Percentiles rank a stretch among this genome's conserved stretches.
phyloP scores from a whole-genome alignment of 2,888 invertebrate species.

The Tricholauxania praeusta region DNA sequence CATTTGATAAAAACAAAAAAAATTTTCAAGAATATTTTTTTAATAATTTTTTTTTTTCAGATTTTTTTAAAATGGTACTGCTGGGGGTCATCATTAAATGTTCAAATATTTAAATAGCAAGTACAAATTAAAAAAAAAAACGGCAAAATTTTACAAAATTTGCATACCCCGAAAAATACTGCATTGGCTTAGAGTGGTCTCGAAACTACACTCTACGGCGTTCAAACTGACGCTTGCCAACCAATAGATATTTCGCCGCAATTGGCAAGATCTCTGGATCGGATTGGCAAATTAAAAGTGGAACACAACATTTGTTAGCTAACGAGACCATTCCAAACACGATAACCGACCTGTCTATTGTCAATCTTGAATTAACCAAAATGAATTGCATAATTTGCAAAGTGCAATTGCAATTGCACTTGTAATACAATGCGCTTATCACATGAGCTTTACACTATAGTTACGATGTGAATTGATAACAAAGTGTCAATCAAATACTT shows the following conservation, averaged over 20 bases:
- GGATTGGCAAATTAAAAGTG: conserved; percentile 40
- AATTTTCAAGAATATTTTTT: too few relatives aligned
- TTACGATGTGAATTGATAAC: too few relatives aligned
- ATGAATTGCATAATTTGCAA: neutral
- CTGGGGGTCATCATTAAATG: neutral
- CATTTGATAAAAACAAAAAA: too few relatives aligned
- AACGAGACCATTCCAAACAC: conserved; percentile 69
- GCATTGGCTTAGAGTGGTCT: conserved; percentile 68
- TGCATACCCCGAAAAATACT: conserved; percentile 62
- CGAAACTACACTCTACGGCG: conserved; percentile 63
- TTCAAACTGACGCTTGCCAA: conserved; percentile 27
- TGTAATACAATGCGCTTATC: neutral
- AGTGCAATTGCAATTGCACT: conserved; percentile 22
- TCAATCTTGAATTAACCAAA: conserved; percentile 12
- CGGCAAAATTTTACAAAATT: conserved; percentile 54
- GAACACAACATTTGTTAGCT: conserved; percentile 60
- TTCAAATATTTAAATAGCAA: neutral
- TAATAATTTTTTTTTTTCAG: too few relatives aligned
- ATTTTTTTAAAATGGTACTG: too few relatives aligned
- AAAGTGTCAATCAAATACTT: too few relatives aligned
- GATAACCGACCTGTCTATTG: conserved; percentile 57
- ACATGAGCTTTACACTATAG: too few relatives aligned
- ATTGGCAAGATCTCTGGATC: conserved; percentile 19
- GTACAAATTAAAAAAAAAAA: neutral
- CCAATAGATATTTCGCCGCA: neutral